Base-by-base conservation (phyloP, 2,888 invertebrate genomes). In the Marasmarcha lunaedactyla region DNA sequence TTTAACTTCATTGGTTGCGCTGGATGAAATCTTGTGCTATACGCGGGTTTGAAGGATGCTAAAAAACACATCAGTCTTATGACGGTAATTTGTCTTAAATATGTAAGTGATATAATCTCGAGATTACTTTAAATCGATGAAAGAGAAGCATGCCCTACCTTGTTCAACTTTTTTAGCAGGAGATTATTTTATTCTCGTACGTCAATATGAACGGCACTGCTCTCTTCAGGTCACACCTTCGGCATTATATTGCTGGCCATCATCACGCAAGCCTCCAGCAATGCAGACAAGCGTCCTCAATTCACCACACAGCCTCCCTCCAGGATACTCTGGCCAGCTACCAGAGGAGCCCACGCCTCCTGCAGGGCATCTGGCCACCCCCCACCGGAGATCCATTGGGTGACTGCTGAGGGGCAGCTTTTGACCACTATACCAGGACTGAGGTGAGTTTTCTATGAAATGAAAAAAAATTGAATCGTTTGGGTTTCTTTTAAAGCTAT, bases 361-460 rank as follows among this genome's bases (percentile, higher is more conserved):
- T 83, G 83, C 46, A 67, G 77, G 0, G 83, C 79, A 0, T 52
- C 66, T 0, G 83, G 81, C 0, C 78, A 79, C 34, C 83, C 83
- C 0, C 40, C 64, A 0, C 81, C 83, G 0, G 78, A 76, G 2
- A 50, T 83, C 4, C 76, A 78, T 45, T 83, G 83, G 81, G 72
- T 83, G 46, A 83, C 81, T 0, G 60, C 68, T 42, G 81, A 83
- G 43, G 81, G 83, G 15, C 83, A 81, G 45, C 54, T 76, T n/a
- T 58, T 79, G 3, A 72, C 76, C 0, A 81, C 83, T 9, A 78
- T 83, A 59, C 81, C 83, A 0, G 79, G 83, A 6, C 51, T 83
- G 14, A 69, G 81, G 83, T 79, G 49, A 47, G 50, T 34, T 14
- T 25, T 20, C 7, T 20, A n/a, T n/a, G n/a, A n/a, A n/a, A n/a